phyloP scores from a whole-genome alignment of 1,140 invertebrate species.

The Rhagoletis pomonella region DNA sequence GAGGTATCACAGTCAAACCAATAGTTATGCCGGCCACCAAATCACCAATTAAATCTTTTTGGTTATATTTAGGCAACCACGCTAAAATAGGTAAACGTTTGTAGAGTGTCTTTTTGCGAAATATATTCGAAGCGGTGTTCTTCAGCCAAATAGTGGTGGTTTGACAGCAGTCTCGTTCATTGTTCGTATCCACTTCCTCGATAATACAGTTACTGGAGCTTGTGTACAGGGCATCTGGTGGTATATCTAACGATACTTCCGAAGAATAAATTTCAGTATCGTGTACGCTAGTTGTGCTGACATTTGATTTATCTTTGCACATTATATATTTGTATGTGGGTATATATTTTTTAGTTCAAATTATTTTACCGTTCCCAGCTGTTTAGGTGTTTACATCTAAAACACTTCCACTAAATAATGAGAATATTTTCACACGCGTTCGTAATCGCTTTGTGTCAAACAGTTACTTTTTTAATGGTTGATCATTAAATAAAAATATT shows the following conservation, averaged over 20 bases:
- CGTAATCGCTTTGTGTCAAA: neutral
- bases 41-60: constrained; percentile 80
- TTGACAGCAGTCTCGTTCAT: constrained; percentile 41
- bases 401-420: neutral
- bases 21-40: constrained; percentile 91
- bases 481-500: constrained; percentile 21
- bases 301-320: neutral
- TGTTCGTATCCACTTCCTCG: constrained; percentile 63
- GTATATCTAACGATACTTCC: constrained; percentile 70
- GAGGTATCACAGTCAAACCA: constrained; percentile 88
- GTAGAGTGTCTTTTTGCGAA: constrained; percentile 80
- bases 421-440: neutral
- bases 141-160: constrained; percentile 52
- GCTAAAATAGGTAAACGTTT: constrained; percentile 83
- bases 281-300: neutral
- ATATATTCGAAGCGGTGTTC: constrained; percentile 63
- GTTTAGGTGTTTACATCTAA: too few relatives aligned
- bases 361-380: too few relatives aligned
- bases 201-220: constrained; percentile 69
- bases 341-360: too few relatives aligned
- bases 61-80: constrained; percentile 86
- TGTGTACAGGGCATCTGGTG: constrained; percentile 68
- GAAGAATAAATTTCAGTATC: constrained; percentile 55
- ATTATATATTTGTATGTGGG: neutral
- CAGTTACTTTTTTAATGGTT: neutral